phyloP scores from a whole-genome alignment of 2,113 vertebrate genomes.

The Lucifuga dentata region DNA sequence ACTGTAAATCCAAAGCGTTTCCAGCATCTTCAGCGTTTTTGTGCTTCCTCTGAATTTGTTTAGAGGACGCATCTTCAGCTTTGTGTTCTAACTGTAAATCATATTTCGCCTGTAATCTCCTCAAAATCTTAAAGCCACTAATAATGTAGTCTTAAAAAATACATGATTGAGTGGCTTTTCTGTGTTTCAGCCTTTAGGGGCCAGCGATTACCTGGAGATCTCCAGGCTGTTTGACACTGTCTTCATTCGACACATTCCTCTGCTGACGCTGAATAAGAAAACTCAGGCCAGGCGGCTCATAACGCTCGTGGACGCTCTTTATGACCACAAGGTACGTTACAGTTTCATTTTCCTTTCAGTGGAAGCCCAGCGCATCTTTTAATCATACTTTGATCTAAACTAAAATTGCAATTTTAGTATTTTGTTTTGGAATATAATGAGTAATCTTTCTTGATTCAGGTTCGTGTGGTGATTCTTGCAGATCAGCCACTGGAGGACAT shows the following conservation, averaged over 20 bases:
- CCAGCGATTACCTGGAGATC: slow-evolving; percentile 96
- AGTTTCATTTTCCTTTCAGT: too few relatives aligned
- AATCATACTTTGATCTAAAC: too few relatives aligned
- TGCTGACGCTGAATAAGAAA: slow-evolving; percentile 89
- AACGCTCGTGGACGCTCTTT: slow-evolving; percentile 94
- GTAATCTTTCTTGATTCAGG: slow-evolving; percentile 75
- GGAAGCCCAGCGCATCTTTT: background rate
- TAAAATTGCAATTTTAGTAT: background rate
- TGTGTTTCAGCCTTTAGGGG: slow-evolving; percentile 91
- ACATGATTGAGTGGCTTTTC: slow-evolving; percentile 3
- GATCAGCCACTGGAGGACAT: slow-evolving; percentile 85
- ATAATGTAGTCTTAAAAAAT: too few relatives aligned
- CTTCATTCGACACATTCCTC: slow-evolving; percentile 92
- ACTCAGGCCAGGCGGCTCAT: slow-evolving; percentile 94
- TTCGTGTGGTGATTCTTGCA: slow-evolving; percentile 91
- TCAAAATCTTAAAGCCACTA: too few relatives aligned
- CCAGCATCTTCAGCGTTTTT: too few relatives aligned
- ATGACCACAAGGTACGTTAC: slow-evolving; percentile 91
- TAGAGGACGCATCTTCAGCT: too few relatives aligned
- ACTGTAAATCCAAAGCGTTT: too few relatives aligned
- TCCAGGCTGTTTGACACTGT: slow-evolving; percentile 91
- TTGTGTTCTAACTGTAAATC: too few relatives aligned
- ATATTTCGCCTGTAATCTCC: too few relatives aligned
- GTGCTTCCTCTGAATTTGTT: too few relatives aligned
- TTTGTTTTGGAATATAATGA: too few relatives aligned